A percentile compares a stretch with the other conserved stretches of the same genome.
Conservation (phyloP, 2,888 invertebrate species). For the Timandra comae region DNA sequence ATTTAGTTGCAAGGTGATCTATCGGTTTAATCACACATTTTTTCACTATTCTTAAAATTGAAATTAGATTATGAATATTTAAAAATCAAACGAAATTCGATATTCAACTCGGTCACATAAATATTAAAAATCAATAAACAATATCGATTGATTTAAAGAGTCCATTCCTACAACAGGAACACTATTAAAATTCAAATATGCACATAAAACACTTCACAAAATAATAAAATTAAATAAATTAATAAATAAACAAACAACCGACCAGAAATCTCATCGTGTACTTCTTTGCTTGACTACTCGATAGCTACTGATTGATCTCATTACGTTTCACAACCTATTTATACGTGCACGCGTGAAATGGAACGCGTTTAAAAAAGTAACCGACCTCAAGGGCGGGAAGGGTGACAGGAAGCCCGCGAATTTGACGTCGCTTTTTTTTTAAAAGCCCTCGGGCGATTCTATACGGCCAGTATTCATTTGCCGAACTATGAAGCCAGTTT, state of each 20-base stretch:
- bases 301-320: slow-evolving; percentile 70
- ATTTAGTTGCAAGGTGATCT: no score
- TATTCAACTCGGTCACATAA: no score
- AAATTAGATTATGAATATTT: no score
- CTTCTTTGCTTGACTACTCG: slow-evolving; percentile 73
- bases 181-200: no score
- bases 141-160: no score
- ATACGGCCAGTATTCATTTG: slow-evolving; percentile 7
- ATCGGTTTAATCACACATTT: no score
- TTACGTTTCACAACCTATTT: slow-evolving; percentile 55
- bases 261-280: slow-evolving; percentile 75
- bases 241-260: slow-evolving; percentile 26
- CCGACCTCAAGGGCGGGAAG: slow-evolving; percentile 64
- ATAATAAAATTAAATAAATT: no score
- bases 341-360: slow-evolving; percentile 57
- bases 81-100: no score
- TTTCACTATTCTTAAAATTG: no score
- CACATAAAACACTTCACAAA: no score
- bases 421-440: slow-evolving; percentile 23
- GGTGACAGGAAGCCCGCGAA: slow-evolving; percentile 61
- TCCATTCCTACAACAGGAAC: no score
- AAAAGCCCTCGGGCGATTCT: slow-evolving; percentile 13
- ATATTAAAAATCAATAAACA: no score
- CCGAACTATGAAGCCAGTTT: slow-evolving; percentile 20
- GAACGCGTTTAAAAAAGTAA: slow-evolving; percentile 62